These are phyloP conservation scores for Mormyrops attenuatus DNA, from an alignment of 2,797 vertebrate genomes.

Conservation along the genomic window DNA sequence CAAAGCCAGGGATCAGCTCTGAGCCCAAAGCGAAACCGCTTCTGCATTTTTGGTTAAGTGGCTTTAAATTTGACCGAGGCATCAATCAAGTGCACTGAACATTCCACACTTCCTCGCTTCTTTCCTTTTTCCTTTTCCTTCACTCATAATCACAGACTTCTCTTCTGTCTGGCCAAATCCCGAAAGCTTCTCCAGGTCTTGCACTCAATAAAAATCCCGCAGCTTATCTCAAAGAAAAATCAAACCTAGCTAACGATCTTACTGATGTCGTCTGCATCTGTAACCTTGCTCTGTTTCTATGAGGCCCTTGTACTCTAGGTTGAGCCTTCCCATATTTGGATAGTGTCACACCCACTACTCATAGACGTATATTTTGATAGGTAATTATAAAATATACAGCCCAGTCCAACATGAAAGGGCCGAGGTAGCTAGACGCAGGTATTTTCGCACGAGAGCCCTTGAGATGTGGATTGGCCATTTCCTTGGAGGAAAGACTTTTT, in stretches of 20 bases:
- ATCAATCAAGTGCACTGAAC: conserved; percentile 34
- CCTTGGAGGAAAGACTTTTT: conserved; percentile 35
- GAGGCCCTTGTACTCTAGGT: conserved; percentile 24
- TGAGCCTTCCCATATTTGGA: conserved; percentile 35
- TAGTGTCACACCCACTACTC: conserved; percentile 40
- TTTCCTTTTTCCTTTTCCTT: conserved; percentile 39
- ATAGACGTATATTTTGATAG: conserved; percentile 54
- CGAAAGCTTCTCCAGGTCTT: conserved; percentile 46
- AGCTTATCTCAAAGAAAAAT: conserved; percentile 45
- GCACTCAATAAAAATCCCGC: conserved; percentile 48
- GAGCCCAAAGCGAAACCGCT: conserved; percentile 40
- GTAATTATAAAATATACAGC: conserved; percentile 49
- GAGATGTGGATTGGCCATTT: conserved; percentile 34
- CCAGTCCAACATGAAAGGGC: conserved; percentile 47
- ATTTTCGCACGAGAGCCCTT: conserved; percentile 32
- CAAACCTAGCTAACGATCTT: conserved; percentile 51
- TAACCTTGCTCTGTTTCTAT: conserved; percentile 28
- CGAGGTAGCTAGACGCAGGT: conserved; percentile 37
- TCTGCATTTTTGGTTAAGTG: conserved; percentile 42
- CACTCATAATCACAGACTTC: conserved; percentile 45
- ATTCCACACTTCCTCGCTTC: conserved; percentile 42
- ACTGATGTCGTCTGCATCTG: conserved; percentile 48
- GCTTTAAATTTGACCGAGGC: conserved; percentile 35
- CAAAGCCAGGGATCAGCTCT: conserved; percentile 34
- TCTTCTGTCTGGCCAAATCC: conserved; percentile 56